These are phyloP conservation scores for Brachionichthys hirsutus DNA, from an alignment of 2,113 vertebrate genomes.

Conservation along the genomic window DNA sequence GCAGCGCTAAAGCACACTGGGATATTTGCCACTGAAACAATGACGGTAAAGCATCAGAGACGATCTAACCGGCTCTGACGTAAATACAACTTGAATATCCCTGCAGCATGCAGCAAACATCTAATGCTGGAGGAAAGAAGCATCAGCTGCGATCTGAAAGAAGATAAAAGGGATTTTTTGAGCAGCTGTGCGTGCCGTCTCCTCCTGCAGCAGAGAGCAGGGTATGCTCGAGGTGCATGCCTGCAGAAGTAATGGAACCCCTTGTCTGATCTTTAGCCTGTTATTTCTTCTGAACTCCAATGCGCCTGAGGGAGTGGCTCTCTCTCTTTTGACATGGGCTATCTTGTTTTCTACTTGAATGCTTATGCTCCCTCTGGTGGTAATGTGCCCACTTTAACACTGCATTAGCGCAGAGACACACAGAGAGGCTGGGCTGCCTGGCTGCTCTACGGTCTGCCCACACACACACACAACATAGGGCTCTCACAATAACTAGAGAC, in stretches of 20 bases:
- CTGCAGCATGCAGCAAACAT: conserved; percentile 53
- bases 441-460: conserved; percentile 64
- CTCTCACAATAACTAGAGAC: conserved; percentile 59
- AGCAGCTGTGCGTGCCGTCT: conserved; percentile 67
- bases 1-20: conserved; percentile 24
- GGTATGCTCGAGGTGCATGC: conserved; percentile 56
- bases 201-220: conserved; percentile 38
- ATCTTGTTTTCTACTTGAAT: conserved; percentile 80
- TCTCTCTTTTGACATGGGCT: conserved; percentile 74
- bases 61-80: conserved; percentile 26
- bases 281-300: conserved; percentile 72
- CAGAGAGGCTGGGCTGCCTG: conserved; percentile 58
- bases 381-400: conserved; percentile 80
- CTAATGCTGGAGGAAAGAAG: conserved; percentile 46
- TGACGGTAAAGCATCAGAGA: conserved; percentile 30
- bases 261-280: conserved; percentile 72
- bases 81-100: conserved; percentile 55
- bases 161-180: conserved; percentile 68
- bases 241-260: conserved; percentile 69
- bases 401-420: conserved; percentile 71
- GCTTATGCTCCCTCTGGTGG: conserved; percentile 84
- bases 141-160: conserved; percentile 56
- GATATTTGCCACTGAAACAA: conserved; percentile 3
- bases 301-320: conserved; percentile 67
- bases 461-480: conserved; percentile 54